A percentile compares a stretch with the other conserved stretches of the same genome.
Evolutionary conservation across 2,797 vertebrate genomes (phyloP).

Genomic region (Echiichthys vipera): DNA sequence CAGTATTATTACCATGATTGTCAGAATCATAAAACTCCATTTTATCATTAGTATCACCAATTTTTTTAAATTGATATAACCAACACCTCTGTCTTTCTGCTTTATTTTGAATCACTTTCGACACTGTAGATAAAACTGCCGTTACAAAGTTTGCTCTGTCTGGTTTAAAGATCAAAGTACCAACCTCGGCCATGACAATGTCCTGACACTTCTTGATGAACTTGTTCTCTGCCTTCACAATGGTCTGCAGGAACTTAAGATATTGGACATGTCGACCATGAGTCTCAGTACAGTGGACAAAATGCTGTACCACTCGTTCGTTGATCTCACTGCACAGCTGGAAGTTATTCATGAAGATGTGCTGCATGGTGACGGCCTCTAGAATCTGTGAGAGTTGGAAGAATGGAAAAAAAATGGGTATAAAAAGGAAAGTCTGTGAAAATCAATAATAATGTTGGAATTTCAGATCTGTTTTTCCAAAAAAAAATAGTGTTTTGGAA

Average conservation of each 20-base stretch:
- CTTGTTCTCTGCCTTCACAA: slow-evolving; percentile 97
- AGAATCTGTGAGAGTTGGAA: slow-evolving; percentile 85
- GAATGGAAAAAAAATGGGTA: too few relatives aligned
- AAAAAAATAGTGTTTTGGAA: not conserved
- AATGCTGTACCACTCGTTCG: slow-evolving; percentile 97
- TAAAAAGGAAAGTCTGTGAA: not conserved
- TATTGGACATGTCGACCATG: slow-evolving; percentile 98
- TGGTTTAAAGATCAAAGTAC: slow-evolving; percentile 26
- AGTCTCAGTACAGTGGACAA: slow-evolving; percentile 97
- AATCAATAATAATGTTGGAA: not conserved
- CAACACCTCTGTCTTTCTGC: not conserved
- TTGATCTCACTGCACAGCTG: slow-evolving; percentile 99
- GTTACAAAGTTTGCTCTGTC: not conserved
- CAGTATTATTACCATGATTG: not conserved
- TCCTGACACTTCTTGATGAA: slow-evolving; percentile 99
- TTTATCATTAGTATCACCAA: too few relatives aligned
- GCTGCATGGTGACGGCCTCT: slow-evolving; percentile 97
- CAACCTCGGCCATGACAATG: slow-evolving; percentile 98
- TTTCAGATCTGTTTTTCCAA: not conserved
- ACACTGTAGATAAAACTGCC: not conserved
- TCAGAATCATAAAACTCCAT: not conserved
- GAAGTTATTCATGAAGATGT: slow-evolving; percentile 99
- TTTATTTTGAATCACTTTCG: not conserved
- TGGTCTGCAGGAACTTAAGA: slow-evolving; percentile 98
- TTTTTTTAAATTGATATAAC: not conserved